Evolutionary conservation across 2,113 vertebrate species (phyloP).

Genomic region (Spermophilus dauricus): DNA sequence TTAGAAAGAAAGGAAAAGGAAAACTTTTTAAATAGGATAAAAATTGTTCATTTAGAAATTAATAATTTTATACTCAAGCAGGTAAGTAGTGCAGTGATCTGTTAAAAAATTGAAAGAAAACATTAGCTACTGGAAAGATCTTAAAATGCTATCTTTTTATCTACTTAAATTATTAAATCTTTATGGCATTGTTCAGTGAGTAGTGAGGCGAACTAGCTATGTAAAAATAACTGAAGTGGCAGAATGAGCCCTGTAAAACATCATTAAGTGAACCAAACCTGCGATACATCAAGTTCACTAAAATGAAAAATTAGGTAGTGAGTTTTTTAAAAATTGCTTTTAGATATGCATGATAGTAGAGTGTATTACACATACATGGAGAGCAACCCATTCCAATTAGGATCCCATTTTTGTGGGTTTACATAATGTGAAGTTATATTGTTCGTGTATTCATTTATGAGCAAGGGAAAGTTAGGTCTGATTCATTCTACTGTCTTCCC

Average conservation of each 20-base stretch:
- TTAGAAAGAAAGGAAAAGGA: slow-evolving; percentile 49
- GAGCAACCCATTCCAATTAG: no score
- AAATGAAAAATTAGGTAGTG: neutral
- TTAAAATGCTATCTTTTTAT: slow-evolving; percentile 50
- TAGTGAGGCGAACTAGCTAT: neutral
- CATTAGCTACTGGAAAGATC: slow-evolving; percentile 9
- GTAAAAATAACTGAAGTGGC: neutral
- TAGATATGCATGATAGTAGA: no score
- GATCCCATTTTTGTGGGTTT: no score
- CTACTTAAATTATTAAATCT: neutral
- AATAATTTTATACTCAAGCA: slow-evolving; percentile 37
- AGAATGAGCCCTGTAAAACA: slow-evolving; percentile 28
- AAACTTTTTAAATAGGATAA: slow-evolving; percentile 15
- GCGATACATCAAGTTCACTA: neutral
- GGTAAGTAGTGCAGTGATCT: slow-evolving; percentile 16
- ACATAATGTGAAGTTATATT: no score
- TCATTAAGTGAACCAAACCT: neutral
- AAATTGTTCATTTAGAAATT: slow-evolving; percentile 10
- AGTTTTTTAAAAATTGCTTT: no score
- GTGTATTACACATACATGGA: no score
- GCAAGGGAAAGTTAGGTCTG: no score
- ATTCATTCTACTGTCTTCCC: no score
- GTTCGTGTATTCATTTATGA: no score
- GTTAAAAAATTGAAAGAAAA: slow-evolving; percentile 57
- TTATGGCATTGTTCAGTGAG: slow-evolving; percentile 23